phyloP scores from a whole-genome alignment of 2,888 invertebrate genomes.

The Lordiphosa andalusiaca region DNA sequence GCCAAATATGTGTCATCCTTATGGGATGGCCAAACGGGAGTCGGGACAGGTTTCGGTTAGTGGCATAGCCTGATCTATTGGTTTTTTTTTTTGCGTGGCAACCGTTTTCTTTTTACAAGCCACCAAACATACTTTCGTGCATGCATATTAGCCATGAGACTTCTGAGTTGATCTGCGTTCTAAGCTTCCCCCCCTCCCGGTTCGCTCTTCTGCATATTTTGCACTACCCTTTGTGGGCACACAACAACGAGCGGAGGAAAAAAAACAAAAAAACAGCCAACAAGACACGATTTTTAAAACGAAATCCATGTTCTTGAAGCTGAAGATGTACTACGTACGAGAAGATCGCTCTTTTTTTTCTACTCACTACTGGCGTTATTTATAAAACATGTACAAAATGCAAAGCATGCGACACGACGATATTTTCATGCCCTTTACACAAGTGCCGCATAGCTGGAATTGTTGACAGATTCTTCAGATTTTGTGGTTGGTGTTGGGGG shows the following conservation, averaged over 20 bases:
- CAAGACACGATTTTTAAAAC: conserved; percentile 73
- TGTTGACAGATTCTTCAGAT: no score
- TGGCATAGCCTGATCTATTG: conserved; percentile 66
- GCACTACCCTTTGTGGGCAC: conserved; percentile 63
- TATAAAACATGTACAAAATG: conserved; percentile 73
- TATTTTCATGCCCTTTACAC: conserved; percentile 62
- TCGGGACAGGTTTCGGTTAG: conserved; percentile 22
- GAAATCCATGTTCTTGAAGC: conserved; percentile 68
- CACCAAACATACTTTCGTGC: conserved; percentile 64
- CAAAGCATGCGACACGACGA: conserved; percentile 71
- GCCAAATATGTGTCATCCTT: conserved; percentile 66
- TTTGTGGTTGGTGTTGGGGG: no score
- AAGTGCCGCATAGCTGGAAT: background rate
- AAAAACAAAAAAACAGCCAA: conserved; percentile 43
- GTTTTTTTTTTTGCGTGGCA: conserved; percentile 69
- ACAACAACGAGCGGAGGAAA: conserved; percentile 16
- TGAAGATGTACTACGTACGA: conserved; percentile 41
- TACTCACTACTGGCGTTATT: conserved; percentile 55
- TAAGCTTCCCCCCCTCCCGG: conserved; percentile 27
- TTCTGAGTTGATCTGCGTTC: conserved; percentile 60
- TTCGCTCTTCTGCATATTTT: conserved; percentile 38
- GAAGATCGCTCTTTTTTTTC: conserved; percentile 52
- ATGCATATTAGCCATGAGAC: conserved; percentile 72
- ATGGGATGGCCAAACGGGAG: conserved; percentile 14
- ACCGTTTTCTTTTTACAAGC: conserved; percentile 58